Evolutionary conservation across 64 coral and sea anemone species (phyloP), one percentile per base, ranked within the genome.

Genomic region (Actinia equina): DNA sequence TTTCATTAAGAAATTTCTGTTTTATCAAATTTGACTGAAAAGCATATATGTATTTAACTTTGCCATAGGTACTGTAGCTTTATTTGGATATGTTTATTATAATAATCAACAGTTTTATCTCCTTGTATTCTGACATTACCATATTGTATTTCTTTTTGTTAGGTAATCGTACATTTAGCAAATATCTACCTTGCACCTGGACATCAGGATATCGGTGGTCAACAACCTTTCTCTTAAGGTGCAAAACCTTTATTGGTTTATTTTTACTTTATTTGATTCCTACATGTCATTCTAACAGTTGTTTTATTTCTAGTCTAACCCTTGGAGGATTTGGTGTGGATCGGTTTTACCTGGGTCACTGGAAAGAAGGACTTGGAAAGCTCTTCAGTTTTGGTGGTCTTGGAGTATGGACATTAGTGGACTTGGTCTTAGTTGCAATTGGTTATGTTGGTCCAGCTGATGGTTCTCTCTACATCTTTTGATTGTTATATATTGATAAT

Each of bases 171-270:
- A 95, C 93, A 59, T 99, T 99, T 77, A 65, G 59, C 67, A 99
- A 95, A 52, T 88, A 93, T 60, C 42, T 94, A 27, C 44, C 84
- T 30, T 99, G 97, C 43, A 99, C 95, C 77, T 99, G 97, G 97
- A 99, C 97, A 19, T 99, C 97, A 70, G 97, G 97, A 25, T 95
- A 99, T 79, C 84, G 93, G 13, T 99, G 97, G 97, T 99, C 97
- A 43, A 95, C 93, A 71, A 85, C 97, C 43, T 88, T 94, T 17
- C 44, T 99, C 20, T 80, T 99, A 30, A 99, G 97, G 97, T 95
- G 44, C 64, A 2, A 9, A n/a, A 65, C 55, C 7, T 7, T 57
- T 2, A 57, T 4, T n/a, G 3, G 2, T 4, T 65, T 65, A 22
- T 65, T 65, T 7, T 7, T 0, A 0, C 17, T 63, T 63, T 20